phyloP scores from a whole-genome alignment of 2,113 vertebrate genomes.

The Centrocercus urophasianus region DNA sequence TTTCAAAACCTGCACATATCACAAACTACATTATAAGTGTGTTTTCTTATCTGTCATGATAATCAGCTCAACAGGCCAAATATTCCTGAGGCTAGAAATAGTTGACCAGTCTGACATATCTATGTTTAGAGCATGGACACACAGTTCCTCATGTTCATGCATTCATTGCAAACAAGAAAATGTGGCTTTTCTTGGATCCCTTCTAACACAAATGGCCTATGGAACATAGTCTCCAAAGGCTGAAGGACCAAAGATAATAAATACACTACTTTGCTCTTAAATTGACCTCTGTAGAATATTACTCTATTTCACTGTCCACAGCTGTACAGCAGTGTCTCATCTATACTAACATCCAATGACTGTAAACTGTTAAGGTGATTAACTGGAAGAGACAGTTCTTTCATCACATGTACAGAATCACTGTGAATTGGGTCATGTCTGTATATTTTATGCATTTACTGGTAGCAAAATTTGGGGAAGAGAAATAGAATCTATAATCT shows the following conservation, averaged over 20 bases:
- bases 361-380: slow-evolving; percentile 53
- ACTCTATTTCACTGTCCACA: not conserved
- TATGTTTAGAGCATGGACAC: not conserved
- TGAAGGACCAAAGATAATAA: not conserved
- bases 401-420: not conserved
- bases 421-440: slow-evolving; percentile 3
- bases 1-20: not conserved
- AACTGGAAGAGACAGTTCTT: slow-evolving; percentile 50
- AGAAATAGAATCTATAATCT: not conserved
- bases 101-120: not conserved
- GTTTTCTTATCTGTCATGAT: not conserved
- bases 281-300: not conserved
- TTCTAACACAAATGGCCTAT: not conserved
- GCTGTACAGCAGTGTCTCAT: not conserved
- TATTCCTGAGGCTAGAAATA: not conserved
- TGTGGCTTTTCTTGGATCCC: not conserved
- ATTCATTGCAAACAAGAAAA: not conserved
- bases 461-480: not conserved
- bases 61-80: not conserved
- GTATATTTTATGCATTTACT: not conserved
- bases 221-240: not conserved
- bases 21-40: not conserved
- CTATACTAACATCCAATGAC: slow-evolving; percentile 28
- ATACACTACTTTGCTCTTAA: not conserved
- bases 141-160: not conserved